Conservation (phyloP, 2,113 vertebrate genomes). For the Aptenodytes patagonicus region DNA sequence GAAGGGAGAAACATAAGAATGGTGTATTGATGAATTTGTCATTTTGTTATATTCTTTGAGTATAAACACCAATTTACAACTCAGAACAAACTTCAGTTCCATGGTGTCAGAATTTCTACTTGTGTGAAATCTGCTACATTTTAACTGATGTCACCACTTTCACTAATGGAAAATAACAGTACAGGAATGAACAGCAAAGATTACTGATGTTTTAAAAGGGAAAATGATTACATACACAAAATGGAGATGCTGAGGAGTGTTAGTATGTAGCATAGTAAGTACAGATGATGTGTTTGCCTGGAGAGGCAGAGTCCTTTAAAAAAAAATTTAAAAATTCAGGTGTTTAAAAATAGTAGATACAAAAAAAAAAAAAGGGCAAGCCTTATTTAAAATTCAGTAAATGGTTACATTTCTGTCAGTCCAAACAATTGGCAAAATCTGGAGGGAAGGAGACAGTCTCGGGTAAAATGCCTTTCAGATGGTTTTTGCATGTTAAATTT, state of each 20-base stretch:
- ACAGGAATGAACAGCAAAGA: not conserved
- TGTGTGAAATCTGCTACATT: not conserved
- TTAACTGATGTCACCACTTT: not conserved
- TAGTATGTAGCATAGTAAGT: not conserved
- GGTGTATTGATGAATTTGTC: not conserved
- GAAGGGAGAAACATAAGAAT: not conserved
- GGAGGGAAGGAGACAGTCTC: not conserved
- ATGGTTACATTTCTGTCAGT: not conserved
- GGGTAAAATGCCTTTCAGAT: not conserved
- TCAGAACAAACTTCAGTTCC: not conserved
- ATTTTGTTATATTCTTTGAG: not conserved
- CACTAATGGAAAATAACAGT: not conserved
- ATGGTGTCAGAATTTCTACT: not conserved
- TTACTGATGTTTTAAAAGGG: not conserved
- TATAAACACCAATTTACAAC: not conserved
- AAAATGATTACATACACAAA: too few species aligned
- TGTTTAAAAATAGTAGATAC: not conserved
- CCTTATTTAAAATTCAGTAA: not conserved
- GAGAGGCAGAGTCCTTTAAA: not conserved
- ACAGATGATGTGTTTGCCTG: not conserved
- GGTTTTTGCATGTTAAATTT: not conserved
- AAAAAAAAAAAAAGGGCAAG: not conserved
- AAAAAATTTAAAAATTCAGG: not conserved
- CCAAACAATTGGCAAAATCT: not conserved
- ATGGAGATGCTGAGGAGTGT: not conserved